Evolutionary conservation across 1,140 invertebrate genomes (phyloP), one percentile per base, ranked within the genome.

Genomic region (Subanguina moxae): DNA sequence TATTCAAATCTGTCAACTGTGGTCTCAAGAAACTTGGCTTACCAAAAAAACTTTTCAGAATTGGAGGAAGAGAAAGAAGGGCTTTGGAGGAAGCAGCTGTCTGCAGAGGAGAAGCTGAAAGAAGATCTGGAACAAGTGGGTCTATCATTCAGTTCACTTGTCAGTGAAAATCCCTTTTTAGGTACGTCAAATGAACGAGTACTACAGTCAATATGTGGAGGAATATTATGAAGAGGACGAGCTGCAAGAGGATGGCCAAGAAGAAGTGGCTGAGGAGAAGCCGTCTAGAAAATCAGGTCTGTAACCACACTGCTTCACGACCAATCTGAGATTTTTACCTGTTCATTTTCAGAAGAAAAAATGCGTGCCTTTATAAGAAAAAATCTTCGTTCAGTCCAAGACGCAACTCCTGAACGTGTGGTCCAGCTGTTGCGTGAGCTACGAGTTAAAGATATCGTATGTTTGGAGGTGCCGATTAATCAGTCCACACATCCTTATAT

Each of bases 121-220:
- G 48, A 19, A 52, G 48, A 52, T 25, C 15, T 52, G 48, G 48
- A 52, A 25, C n/a, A 52, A 15, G 48, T 52, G 48, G 32, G 32
- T 38, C 32, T 11, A 38, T 38, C 3, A 11, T 11, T 38, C 32
- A 11, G 11, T 38, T 38, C 32, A 38, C 11, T 38, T 38, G 11
- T 11, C 3, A n/a, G n/a, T 38, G 3, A 38, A 38, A 38, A 38
- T 38, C 32, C 32, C n/a, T n/a, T n/a, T n/a, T n/a, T n/a, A 38
- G 32, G 32, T 56, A 3, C 58, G 58, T 21, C 38, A 58, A 64
- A 64, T 64, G 62, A 64, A 64, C 62, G 62, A 64, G 19, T 64
- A 64, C 56, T 64, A 56, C 42, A 64, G 62, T n/a, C 62, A 64
- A 28, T 64, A 64, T 28, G 42, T 64, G n/a, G 62, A 64, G 57